phyloP scores from a whole-genome alignment of 2,888 invertebrate genomes.

The Keiferia lycopersicella region DNA sequence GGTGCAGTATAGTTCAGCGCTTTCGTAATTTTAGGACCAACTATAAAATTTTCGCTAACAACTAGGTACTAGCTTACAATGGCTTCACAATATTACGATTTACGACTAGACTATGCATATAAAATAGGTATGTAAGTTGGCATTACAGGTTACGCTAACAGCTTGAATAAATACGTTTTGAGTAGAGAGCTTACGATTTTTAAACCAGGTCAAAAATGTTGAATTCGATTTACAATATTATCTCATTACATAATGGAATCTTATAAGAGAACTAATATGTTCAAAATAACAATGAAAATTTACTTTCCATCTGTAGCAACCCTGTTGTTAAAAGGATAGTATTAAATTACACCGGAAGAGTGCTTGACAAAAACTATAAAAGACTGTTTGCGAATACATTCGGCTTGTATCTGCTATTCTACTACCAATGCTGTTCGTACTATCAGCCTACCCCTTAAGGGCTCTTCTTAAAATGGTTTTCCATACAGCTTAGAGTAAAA shows the following conservation, averaged over 20 bases:
- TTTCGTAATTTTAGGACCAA: constrained; percentile 1
- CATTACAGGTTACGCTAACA: too few species aligned
- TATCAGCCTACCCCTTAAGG: too few species aligned
- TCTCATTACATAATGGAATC: too few species aligned
- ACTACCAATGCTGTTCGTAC: constrained; percentile 31
- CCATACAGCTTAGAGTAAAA: too few species aligned
- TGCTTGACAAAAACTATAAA: constrained; percentile 60
- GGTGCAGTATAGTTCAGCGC: constrained; percentile 4
- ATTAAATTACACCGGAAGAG: constrained; percentile 56
- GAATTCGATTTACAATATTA: too few species aligned
- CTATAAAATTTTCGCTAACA: constrained; percentile 8
- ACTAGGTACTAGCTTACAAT: background rate
- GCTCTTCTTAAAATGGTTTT: too few species aligned
- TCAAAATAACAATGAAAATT: background rate
- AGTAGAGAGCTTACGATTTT: too few species aligned
- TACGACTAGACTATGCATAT: background rate
- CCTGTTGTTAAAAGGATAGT: constrained; percentile 35
- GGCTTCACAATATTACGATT: too few species aligned
- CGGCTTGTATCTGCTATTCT: constrained; percentile 43
- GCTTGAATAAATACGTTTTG: too few species aligned
- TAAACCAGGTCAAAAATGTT: too few species aligned
- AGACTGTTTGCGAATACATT: constrained; percentile 60
- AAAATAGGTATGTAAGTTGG: background rate
- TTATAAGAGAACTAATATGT: too few species aligned
- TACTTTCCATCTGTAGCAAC: too few species aligned